Evolutionary conservation across 2,797 vertebrate species (phyloP).

Genomic region (Cynodonichthys magdalenae): DNA sequence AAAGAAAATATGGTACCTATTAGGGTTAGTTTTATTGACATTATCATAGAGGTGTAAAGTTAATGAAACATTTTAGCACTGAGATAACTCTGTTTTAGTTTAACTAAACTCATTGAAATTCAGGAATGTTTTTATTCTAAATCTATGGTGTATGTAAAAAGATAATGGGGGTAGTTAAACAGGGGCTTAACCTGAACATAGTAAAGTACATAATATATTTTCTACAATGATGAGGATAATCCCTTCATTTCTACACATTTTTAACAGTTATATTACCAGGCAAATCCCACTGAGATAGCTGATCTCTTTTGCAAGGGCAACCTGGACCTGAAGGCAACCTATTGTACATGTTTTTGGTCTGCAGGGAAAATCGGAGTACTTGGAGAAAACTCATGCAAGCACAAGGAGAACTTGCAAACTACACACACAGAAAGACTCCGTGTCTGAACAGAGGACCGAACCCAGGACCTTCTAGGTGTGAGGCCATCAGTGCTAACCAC

Average conservation of each 20-base stretch:
- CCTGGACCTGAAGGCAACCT: too few relatives aligned
- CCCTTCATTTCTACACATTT: background rate
- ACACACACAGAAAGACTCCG: too few relatives aligned
- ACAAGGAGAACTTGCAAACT: too few relatives aligned
- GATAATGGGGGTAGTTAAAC: background rate
- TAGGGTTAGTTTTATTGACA: constrained; percentile 10
- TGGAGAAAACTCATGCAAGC: too few relatives aligned
- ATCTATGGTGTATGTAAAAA: background rate
- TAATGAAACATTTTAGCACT: constrained; percentile 11
- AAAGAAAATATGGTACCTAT: constrained; percentile 1
- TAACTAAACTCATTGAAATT: background rate
- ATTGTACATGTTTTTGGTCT: too few relatives aligned
- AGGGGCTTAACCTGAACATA: background rate
- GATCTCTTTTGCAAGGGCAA: too few relatives aligned
- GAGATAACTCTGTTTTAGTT: background rate
- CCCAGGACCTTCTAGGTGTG: too few relatives aligned
- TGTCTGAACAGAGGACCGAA: too few relatives aligned
- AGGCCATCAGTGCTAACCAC: too few relatives aligned
- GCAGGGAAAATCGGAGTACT: too few relatives aligned
- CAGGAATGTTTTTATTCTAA: background rate
- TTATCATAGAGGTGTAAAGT: constrained; percentile 2
- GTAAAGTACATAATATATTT: background rate
- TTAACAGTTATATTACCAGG: too few relatives aligned
- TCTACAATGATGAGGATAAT: background rate
- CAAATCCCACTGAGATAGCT: too few relatives aligned